These are phyloP conservation scores for Brenthis daphne DNA, from an alignment of 2,888 invertebrate species.

Conservation along the genomic window DNA sequence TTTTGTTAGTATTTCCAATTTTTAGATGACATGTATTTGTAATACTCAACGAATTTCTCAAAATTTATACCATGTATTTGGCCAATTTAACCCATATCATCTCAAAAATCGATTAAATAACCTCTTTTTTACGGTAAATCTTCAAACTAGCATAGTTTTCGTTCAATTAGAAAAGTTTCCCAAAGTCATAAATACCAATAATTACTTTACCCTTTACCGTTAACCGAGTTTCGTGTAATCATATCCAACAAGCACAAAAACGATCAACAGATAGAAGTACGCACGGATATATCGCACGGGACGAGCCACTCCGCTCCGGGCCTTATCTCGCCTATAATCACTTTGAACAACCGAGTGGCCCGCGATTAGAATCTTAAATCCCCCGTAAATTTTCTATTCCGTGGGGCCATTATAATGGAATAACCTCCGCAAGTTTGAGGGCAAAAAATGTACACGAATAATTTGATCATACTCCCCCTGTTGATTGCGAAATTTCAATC, in stretches of 20 bases:
- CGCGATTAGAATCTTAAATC: conserved; percentile 78
- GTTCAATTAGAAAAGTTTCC: background rate
- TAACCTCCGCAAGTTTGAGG: conserved; percentile 66
- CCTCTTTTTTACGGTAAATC: too few relatives aligned
- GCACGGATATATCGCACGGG: conserved; percentile 47
- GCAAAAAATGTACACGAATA: conserved; percentile 78
- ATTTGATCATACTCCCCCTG: conserved; percentile 79
- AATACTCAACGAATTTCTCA: too few relatives aligned
- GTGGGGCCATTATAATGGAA: conserved; percentile 70
- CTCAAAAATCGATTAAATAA: too few relatives aligned
- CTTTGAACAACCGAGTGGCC: conserved; percentile 79
- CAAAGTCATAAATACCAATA: conserved; percentile 8
- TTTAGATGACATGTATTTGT: too few relatives aligned
- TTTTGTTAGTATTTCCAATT: too few relatives aligned
- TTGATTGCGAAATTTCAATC: conserved; percentile 82
- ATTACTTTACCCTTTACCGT: background rate
- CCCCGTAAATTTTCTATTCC: conserved; percentile 78
- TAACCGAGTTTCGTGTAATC: conserved; percentile 29
- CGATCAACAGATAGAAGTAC: conserved; percentile 35
- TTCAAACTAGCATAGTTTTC: background rate
- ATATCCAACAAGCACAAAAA: conserved; percentile 34
- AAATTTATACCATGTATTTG: too few relatives aligned
- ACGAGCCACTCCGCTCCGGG: conserved; percentile 64
- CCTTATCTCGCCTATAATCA: conserved; percentile 76
- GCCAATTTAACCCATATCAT: too few relatives aligned